Evolutionary conservation across 2,797 vertebrate genomes (phyloP), one percentile per base, ranked within the genome.

Genomic region (Apogon talboti): DNA sequence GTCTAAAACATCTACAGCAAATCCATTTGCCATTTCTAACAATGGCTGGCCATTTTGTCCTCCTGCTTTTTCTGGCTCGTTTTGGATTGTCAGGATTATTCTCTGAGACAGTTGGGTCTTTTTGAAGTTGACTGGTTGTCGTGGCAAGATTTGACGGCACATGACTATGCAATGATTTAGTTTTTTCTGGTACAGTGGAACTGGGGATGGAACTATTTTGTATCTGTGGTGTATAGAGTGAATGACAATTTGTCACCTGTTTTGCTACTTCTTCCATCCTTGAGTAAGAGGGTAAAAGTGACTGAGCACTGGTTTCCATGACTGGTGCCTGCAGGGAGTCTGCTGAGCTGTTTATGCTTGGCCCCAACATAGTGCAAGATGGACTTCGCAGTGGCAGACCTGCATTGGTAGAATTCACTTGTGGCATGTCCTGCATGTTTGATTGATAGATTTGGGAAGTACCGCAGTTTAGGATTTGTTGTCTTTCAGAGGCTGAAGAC

Each of bases 1-100:
- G 92, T 87, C 97, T 93, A 71, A 93, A 98, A 91, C 98, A 99
- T 46, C 96, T 92, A 66, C 96, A 95, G 81, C 98, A 99, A 79
- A 98, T 93, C 83, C 96, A 98, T 85, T 99, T 99, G 3, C 97
- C 97, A 79, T 98, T 95, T 87, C 90, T 94, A 59, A 97, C 86
- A 79, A 99, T 98, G 33, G 98, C 97, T 49, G 98, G 98, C 95
- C 96, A 98, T 71, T 97, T 99, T 44, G 95, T 93, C 71, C 96
- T 94, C 81, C 84, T 95, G 79, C 92, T 95, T 74, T 93, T 95
- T 80, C 94, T 96, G 45, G 87, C 19, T 24, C 21, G 81, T 50
- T 86, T 93, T 6, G 55, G 68, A 45, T 40, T 54, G 7, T 79
- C 82, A 7, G 45, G 14, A 13, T 16, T 21, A 3, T 73, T 68